phyloP scores from a whole-genome alignment of 35 echinoderm and acorn worm species.

The Ptychodera flava region DNA sequence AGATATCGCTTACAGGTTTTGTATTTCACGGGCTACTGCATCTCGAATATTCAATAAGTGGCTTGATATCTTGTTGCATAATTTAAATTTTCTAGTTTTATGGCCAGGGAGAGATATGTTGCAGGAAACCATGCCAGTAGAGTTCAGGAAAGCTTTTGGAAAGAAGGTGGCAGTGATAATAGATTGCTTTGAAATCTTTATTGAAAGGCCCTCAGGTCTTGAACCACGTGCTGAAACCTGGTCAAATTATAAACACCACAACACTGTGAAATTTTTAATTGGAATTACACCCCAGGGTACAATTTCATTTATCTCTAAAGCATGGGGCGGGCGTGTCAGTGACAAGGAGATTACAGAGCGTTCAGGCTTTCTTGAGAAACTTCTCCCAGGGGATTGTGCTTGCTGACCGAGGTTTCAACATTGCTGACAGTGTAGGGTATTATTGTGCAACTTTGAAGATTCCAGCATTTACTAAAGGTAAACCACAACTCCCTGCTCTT shows the following conservation, averaged over 20 bases:
- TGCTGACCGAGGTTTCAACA: conserved; percentile 5
- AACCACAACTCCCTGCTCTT: not conserved
- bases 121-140: not conserved
- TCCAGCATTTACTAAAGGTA: not conserved
- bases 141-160: conserved; percentile 3
- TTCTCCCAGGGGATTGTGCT: not conserved
- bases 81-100: not conserved
- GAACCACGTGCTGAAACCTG: not conserved
- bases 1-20: conserved; percentile 5
- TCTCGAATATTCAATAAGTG: not conserved
- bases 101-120: not conserved
- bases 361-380: conserved; percentile 2
- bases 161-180: not conserved
- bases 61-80: not conserved
- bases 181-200: conserved; percentile 17
- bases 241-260: conserved; percentile 14
- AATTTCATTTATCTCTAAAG: not conserved
- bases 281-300: conserved; percentile 20
- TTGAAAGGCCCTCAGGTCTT: conserved; percentile 2
- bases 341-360: conserved; percentile 7
- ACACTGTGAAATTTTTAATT: conserved; percentile 13
- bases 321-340: conserved; percentile 7
- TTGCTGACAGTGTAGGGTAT: not conserved
- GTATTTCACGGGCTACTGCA: not conserved
- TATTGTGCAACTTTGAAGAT: conserved; percentile 6